Percentiles rank a stretch among this genome's conserved stretches.
phyloP scores from a whole-genome alignment of 1,140 invertebrate genomes.

The Caenorhabditis tropicalis region DNA sequence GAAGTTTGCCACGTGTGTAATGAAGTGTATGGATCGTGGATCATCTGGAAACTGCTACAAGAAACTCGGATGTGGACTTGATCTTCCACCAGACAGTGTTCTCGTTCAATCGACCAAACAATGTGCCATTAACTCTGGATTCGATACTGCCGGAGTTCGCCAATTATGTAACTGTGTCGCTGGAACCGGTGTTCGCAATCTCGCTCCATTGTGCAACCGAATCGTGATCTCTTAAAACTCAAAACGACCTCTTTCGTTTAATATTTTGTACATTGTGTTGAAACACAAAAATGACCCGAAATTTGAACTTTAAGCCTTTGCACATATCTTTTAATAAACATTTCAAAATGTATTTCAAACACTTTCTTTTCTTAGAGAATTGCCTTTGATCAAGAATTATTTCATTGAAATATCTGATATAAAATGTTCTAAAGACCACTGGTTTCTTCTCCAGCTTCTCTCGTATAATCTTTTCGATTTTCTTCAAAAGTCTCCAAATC shows the following conservation, averaged over 20 bases:
- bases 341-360: neutral
- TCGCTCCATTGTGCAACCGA: constrained; percentile 43
- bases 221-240: constrained; percentile 42
- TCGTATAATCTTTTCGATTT: neutral
- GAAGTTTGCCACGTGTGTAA: constrained; percentile 57
- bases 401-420: too few species aligned
- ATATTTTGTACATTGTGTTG: constrained; percentile 32
- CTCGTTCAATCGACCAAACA: constrained; percentile 55
- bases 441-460: constrained; percentile 26
- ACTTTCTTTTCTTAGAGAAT: neutral
- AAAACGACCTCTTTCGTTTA: neutral
- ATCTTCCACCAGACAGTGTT: constrained; percentile 55
- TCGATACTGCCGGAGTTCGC: constrained; percentile 54
- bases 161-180: constrained; percentile 55
- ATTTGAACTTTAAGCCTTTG: neutral
- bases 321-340: neutral
- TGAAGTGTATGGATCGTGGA: constrained; percentile 53
- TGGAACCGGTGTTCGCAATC: constrained; percentile 52
- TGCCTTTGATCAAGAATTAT: too few species aligned
- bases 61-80: constrained; percentile 57
- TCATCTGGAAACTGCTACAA: constrained; percentile 49
- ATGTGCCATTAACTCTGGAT: constrained; percentile 56
- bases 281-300: neutral
- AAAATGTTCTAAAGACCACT: neutral
- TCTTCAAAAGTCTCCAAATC: neutral